Base-by-base conservation (phyloP, 1,140 invertebrate species). In the Antheraea pernyi region DNA sequence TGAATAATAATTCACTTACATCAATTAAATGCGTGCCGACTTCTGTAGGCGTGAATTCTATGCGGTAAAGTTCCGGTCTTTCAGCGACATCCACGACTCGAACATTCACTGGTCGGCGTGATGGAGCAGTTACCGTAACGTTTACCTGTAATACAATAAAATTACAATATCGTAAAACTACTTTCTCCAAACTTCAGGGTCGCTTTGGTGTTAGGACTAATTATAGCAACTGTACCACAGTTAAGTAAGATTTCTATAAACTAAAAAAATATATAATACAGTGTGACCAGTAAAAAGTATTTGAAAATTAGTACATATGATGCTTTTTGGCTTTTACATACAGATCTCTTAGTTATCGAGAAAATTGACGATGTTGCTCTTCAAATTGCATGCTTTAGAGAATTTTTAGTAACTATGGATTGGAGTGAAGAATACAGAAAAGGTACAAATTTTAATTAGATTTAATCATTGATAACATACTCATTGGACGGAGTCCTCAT, bases 21-120 rank as follows among this genome's bases (percentile, higher is more conserved):
- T 98, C 97, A 74, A 98, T 96, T 37, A 98, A 93, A 86, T 98
- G 98, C 74, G 96, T 98, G 78, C 97, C 97, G 72, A 99, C 97
- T 93, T 98, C 98, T 59, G 95, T 95, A 11, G 98, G 97, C 46
- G 96, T 96, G 88, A 99, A 99, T 87, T 98, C 97, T 42, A 99
- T 96, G 65, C 95, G 95, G 92, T 97, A 97, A 64, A 97, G 95
- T 73, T 97, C 97, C 62, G 95, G 94, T 60, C 96, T 94, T 80
- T 94, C 95, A 74, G 96, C 94, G 75, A 96, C 95, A 86, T 96
- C 95, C 69, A 96, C 91, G 67, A 97, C 95, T 77, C 95, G 93
- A 6, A 95, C 94, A n/a, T 94, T 92, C 63, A 96, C 93, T 30
- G 95, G 94, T 42, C 95, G 92, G 78, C 96, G 95, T 19, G 95